Base-by-base conservation (phyloP, 2,888 invertebrate genomes). In the Plutella xylostella region DNA sequence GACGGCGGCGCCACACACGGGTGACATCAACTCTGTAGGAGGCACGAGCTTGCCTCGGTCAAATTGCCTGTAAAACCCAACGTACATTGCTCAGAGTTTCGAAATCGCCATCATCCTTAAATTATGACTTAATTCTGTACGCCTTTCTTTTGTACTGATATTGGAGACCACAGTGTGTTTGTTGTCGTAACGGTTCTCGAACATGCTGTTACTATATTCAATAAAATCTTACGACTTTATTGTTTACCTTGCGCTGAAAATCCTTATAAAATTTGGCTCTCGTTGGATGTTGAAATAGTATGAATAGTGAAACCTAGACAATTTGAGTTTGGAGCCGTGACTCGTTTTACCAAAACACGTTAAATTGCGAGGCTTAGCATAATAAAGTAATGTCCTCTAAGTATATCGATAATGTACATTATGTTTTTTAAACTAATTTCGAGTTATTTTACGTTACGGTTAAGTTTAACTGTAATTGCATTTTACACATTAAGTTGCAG, bases 401-500 rank as follows among this genome's bases (percentile, higher is more conserved):
- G 55, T 31, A 43, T 35, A 35, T 35, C 28, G 25, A 43, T 43
- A 18, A 28, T 68, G 70, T 70, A 70, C 61, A 69, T 69, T 67
- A 63, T 68, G 71, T 69, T 68, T 61, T 68, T n/a, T n/a, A n/a
- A n/a, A n/a, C n/a, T 68, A 65, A 59, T 63, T 62, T 48, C 69
- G 73, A 71, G 70, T 75, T 72, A 69, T 63, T 61, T 66, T 63
- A 68, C 62, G 71, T 53, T 72, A 72, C 69, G 62, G 72, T 53
- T 72, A 72, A 72, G 73, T 68, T 69, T 69, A 72, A 74, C 67
- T 80, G 68, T 80, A 73, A 77, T 46, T 82, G 79, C 80, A 82
- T 83, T 82, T 82, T 82, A 82, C 76, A 77, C 75, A 75, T 70
- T 78, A 72, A 82, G 79, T 82, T 76, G 79, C 80, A 80, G 82